Conservation (phyloP, 37 sponge, comb jelly and placozoan species). For the Haliclona indistincta region DNA sequence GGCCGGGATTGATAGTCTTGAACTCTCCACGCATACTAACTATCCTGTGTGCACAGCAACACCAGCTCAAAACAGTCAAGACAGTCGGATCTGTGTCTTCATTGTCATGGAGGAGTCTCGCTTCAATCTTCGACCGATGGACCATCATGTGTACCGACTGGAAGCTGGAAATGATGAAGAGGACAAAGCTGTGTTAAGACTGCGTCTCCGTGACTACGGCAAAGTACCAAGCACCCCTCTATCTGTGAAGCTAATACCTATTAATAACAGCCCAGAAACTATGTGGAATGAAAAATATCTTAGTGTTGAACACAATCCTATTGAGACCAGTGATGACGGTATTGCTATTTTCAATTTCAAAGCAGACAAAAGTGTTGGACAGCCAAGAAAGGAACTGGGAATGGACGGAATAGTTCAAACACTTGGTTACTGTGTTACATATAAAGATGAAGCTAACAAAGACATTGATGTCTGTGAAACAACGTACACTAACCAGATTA, state of each 20-base stretch:
- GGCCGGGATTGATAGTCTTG: neutral
- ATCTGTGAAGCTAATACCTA: too few species aligned
- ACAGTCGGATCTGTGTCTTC: neutral
- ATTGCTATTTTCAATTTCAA: constrained; percentile 28
- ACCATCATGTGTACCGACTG: constrained; percentile 1
- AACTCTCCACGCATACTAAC: too few species aligned
- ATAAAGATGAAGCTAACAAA: neutral
- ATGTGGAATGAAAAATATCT: neutral
- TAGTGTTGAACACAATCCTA: neutral
- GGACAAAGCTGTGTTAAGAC: too few species aligned
- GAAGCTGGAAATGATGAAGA: too few species aligned
- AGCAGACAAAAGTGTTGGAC: neutral
- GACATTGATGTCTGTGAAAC: neutral
- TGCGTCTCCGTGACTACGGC: too few species aligned
- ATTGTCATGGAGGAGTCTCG: constrained; percentile 12
- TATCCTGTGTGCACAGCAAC: too few species aligned
- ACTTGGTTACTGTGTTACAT: constrained; percentile 22
- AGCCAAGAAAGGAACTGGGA: neutral
- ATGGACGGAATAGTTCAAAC: constrained; percentile 62
- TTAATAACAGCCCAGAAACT: neutral
- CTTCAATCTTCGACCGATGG: constrained; percentile 19
- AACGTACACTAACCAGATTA: neutral
- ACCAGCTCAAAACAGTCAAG: too few species aligned
- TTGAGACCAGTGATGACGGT: constrained; percentile 12
- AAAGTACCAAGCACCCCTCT: too few species aligned